Conservation (phyloP, 2,888 invertebrate genomes). For the Hirtodrosophila confusa region DNA sequence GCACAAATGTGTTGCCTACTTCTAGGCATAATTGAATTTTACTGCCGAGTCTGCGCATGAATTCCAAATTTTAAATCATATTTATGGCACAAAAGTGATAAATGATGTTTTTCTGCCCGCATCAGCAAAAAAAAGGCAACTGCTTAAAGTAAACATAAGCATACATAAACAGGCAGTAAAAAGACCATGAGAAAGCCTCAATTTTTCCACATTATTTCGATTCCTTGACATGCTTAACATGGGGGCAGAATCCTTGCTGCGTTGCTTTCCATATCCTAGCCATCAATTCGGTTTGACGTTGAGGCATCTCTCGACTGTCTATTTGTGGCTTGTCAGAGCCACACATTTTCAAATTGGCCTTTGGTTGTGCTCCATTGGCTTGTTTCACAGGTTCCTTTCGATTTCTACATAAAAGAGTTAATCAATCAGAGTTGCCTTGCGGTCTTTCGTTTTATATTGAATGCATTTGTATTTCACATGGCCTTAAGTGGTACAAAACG, state of each 20-base stretch:
- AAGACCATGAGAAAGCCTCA: neutral
- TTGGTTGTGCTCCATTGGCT: constrained; percentile 5
- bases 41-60: neutral
- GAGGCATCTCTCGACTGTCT: constrained; percentile 10
- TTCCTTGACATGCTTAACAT: constrained; percentile 24
- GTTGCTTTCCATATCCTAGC: constrained; percentile 9
- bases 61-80: neutral
- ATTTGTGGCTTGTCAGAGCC: constrained; percentile 25
- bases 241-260: constrained; percentile 14
- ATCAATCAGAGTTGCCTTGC: constrained; percentile 32
- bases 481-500: neutral
- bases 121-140: constrained; percentile 15
- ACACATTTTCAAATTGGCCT: constrained; percentile 23
- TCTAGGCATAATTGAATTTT: neutral
- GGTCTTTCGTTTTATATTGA: constrained; percentile 14
- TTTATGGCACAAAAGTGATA: constrained; percentile 26
- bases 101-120: constrained; percentile 30
- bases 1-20: neutral
- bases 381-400: constrained; percentile 4
- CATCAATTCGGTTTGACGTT: constrained; percentile 41
- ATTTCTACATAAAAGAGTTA: constrained; percentile 23
- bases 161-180: neutral
- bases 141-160: neutral
- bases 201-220: constrained; percentile 7
- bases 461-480: neutral